Conservation (phyloP, 2,888 invertebrate species). For the Lucinisca nassula region DNA sequence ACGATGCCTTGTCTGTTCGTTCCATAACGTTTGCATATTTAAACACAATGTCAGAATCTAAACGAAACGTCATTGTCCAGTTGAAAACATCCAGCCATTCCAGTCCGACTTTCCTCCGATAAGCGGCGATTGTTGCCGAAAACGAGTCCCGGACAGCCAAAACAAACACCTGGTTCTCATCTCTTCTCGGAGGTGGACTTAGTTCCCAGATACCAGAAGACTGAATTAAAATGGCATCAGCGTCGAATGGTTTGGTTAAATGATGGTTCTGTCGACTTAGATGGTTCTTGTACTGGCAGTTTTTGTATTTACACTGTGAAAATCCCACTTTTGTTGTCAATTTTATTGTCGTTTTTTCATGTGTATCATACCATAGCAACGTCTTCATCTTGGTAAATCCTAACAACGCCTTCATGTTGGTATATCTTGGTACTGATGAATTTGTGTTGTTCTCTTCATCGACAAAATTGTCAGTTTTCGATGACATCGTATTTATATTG, state of each 20-base stretch:
- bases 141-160: conserved; percentile 26
- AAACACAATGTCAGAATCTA: conserved; percentile 44
- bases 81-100: conserved; percentile 24
- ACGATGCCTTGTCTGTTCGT: not conserved
- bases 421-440: no score
- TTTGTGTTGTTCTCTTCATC: no score
- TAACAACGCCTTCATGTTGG: no score
- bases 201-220: not conserved
- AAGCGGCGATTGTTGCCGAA: not conserved
- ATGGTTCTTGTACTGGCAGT: not conserved
- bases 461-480: no score
- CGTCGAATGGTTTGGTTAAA: not conserved
- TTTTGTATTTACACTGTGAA: not conserved
- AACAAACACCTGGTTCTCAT: conserved; percentile 25
- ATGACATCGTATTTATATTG: no score
- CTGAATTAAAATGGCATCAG: conserved; percentile 30
- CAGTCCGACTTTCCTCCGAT: not conserved
- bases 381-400: not conserved
- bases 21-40: not conserved
- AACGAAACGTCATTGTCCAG: conserved; percentile 52
- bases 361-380: conserved; percentile 16
- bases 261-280: not conserved
- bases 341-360: not conserved
- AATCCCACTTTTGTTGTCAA: not conserved
- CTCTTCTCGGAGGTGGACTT: not conserved